Evolutionary conservation across 1,140 invertebrate species (phyloP).

Genomic region (Trichogramma pretiosum): DNA sequence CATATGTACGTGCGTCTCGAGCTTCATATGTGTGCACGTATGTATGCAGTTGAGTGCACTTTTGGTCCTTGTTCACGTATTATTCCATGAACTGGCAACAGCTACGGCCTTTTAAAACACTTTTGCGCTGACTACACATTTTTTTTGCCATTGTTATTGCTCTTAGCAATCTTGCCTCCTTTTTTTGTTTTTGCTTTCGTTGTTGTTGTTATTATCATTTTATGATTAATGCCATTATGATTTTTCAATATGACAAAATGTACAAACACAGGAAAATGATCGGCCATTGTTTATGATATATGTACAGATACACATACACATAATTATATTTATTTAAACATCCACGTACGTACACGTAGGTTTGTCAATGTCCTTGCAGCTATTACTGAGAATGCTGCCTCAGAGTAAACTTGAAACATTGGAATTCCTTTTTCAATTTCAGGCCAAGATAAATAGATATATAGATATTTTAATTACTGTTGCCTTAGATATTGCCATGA

Average conservation of each 20-base stretch:
- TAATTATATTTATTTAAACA: conserved; percentile 17
- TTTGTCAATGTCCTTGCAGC: conserved; percentile 16
- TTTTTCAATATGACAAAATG: conserved; percentile 1
- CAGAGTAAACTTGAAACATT: conserved; percentile 15
- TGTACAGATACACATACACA: neutral
- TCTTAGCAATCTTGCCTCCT: neutral
- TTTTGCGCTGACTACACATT: neutral
- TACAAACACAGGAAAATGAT: conserved; percentile 3
- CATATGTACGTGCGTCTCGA: neutral
- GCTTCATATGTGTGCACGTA: neutral
- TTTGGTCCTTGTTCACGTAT: conserved; percentile 16
- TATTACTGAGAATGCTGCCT: conserved; percentile 16
- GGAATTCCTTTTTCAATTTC: conserved; percentile 20
- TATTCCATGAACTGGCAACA: conserved; percentile 11
- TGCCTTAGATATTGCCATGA: conserved; percentile 17
- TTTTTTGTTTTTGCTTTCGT: conserved; percentile 3
- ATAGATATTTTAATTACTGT: conserved; percentile 16
- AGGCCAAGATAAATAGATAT: conserved; percentile 21
- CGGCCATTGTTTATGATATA: neutral
- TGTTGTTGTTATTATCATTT: conserved; percentile 11
- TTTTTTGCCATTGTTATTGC: conserved; percentile 4
- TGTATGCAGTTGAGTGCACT: conserved; percentile 8
- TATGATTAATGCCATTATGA: too few species aligned
- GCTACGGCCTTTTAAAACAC: neutral
- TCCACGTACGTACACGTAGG: conserved; percentile 9